phyloP scores from a whole-genome alignment of 1,140 invertebrate species.

The Macrobrachium rosenbergii region DNA sequence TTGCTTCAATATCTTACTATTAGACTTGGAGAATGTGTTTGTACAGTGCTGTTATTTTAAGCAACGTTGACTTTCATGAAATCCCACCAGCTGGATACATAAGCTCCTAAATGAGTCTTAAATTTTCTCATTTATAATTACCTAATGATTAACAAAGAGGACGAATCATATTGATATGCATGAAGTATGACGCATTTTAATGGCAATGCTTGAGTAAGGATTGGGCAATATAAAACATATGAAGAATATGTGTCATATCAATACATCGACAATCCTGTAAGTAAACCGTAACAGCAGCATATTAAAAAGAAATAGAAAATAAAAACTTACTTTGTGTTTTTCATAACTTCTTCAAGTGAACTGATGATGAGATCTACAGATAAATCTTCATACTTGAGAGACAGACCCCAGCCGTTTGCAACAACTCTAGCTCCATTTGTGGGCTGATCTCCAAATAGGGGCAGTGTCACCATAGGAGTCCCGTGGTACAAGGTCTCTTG shows the following conservation, averaged over 20 bases:
- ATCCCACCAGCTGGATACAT: no score
- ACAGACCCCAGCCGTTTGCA: background rate
- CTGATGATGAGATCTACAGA: slow-evolving; percentile 7
- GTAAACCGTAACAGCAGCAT: no score
- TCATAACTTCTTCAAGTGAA: background rate
- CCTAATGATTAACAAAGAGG: no score
- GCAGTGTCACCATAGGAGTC: slow-evolving; percentile 82
- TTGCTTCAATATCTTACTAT: no score
- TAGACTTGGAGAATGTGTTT: no score
- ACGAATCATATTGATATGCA: no score
- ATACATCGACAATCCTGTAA: background rate
- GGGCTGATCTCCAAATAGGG: slow-evolving; percentile 78
- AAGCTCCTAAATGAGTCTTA: no score
- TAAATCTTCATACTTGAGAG: background rate
- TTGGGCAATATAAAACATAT: background rate
- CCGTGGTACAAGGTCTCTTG: slow-evolving; percentile 81
- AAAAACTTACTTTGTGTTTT: background rate
- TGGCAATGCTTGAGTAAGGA: no score
- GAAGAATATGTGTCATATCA: background rate
- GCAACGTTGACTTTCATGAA: no score
- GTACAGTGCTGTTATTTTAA: no score
- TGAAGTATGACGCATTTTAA: no score
- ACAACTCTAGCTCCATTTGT: slow-evolving; percentile 68
- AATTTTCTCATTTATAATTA: no score
- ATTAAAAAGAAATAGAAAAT: background rate